Percentiles rank a stretch among this genome's conserved stretches.
phyloP scores from a whole-genome alignment of 2,113 vertebrate genomes.

The Neotragus moschatus region DNA sequence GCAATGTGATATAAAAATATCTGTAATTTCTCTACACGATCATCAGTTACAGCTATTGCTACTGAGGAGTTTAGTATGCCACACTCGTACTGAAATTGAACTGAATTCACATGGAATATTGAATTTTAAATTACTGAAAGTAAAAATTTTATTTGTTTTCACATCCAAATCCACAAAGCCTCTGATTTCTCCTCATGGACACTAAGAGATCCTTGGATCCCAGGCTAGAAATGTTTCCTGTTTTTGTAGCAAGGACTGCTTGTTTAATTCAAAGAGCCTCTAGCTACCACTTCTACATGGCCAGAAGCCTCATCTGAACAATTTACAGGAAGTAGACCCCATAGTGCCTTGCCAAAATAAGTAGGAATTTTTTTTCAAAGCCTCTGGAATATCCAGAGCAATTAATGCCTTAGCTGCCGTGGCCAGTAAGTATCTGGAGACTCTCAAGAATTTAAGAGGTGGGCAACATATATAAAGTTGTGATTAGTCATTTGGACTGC shows the following conservation, averaged over 20 bases:
- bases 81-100: background rate
- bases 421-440: background rate
- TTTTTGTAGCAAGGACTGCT: background rate
- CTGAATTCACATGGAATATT: background rate
- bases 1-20: background rate
- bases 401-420: background rate
- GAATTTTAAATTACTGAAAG: background rate
- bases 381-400: background rate
- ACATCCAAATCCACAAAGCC: background rate
- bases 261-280: background rate
- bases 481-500: background rate
- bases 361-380: background rate
- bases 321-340: background rate
- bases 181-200: background rate
- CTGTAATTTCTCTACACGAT: background rate
- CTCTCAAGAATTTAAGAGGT: background rate
- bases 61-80: background rate
- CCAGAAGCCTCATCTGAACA: constrained; percentile 6
- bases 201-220: background rate
- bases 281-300: background rate
- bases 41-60: background rate
- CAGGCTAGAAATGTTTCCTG: background rate
- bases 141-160: background rate
- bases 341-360: background rate
- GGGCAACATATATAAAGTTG: background rate